A percentile compares a stretch with the other conserved stretches of the same genome.
Evolutionary conservation across 2,113 vertebrate species (phyloP).

Genomic region (Hiodon tergisus): DNA sequence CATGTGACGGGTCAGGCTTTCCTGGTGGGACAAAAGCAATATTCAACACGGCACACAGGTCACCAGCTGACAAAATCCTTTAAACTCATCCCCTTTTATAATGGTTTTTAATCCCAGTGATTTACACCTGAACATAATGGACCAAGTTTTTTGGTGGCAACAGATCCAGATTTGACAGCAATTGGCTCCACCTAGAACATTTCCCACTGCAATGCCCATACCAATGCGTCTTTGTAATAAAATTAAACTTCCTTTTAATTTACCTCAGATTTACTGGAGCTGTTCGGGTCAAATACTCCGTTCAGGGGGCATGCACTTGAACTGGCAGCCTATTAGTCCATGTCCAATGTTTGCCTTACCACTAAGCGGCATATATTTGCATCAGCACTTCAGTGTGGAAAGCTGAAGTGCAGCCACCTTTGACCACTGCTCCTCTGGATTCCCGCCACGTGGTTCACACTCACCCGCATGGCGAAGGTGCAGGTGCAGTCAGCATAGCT

Average conservation of each 20-base stretch:
- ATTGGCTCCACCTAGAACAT: no score
- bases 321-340: no score
- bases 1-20: conserved; percentile 65
- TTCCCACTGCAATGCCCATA: no score
- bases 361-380: no score
- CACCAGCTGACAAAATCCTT: not conserved
- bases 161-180: not conserved
- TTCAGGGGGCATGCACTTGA: no score
- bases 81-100: not conserved
- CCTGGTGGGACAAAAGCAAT: conserved; percentile 41
- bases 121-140: not conserved
- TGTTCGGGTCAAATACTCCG: no score
- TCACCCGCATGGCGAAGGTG: conserved; percentile 65
- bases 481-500: conserved; percentile 58
- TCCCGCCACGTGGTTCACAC: not conserved
- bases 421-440: not conserved
- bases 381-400: not conserved
- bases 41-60: no score
- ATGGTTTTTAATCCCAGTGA: not conserved
- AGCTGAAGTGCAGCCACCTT: not conserved
- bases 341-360: no score
- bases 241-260: no score
- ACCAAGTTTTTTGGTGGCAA: not conserved
- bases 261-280: no score
- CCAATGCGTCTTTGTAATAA: no score